Evolutionary conservation across 2,113 vertebrate species (phyloP).

Genomic region (Hippocampus guttulatus): DNA sequence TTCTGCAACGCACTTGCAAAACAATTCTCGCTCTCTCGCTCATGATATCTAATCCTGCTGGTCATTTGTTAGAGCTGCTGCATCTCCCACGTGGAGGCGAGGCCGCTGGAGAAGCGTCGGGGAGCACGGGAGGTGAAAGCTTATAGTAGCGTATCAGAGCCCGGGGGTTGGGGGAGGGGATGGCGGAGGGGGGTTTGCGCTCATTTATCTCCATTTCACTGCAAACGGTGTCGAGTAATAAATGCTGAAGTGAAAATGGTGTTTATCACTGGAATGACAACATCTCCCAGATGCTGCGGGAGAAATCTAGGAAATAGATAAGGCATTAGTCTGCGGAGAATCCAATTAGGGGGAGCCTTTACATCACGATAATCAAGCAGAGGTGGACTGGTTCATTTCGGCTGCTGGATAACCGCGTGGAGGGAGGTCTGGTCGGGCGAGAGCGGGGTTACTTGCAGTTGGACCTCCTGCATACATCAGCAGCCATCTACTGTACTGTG

Average conservation of each 20-base stretch:
- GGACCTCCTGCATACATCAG: slow-evolving; percentile 58
- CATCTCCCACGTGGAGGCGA: slow-evolving; percentile 55
- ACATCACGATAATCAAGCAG: slow-evolving; percentile 64
- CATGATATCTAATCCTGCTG: slow-evolving; percentile 61
- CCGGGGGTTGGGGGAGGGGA: neutral
- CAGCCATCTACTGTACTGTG: slow-evolving; percentile 47
- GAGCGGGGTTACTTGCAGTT: slow-evolving; percentile 51
- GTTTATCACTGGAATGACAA: slow-evolving; percentile 74
- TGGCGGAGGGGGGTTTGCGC: slow-evolving; percentile 30
- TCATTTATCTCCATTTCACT: slow-evolving; percentile 77
- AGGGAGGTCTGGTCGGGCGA: slow-evolving; percentile 57
- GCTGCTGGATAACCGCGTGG: slow-evolving; percentile 50
- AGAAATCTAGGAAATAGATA: slow-evolving; percentile 67
- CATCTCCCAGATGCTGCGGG: slow-evolving; percentile 69
- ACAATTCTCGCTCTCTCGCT: slow-evolving; percentile 36
- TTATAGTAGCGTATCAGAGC: slow-evolving; percentile 63
- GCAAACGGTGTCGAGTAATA: slow-evolving; percentile 65
- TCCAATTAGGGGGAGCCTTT: slow-evolving; percentile 63
- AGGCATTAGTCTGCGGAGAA: slow-evolving; percentile 59
- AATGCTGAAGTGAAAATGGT: slow-evolving; percentile 71
- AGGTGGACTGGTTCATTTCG: slow-evolving; percentile 65
- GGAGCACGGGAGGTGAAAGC: slow-evolving; percentile 61
- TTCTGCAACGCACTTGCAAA: slow-evolving; percentile 38
- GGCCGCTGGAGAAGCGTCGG: slow-evolving; percentile 48
- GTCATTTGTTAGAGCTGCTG: slow-evolving; percentile 63